Percentiles rank a stretch among this genome's conserved stretches.
Evolutionary conservation across 1,140 invertebrate species (phyloP).

Genomic region (Bombyx mori): ASM3026992v2 NC_085130.1:2129501-2130000

Average conservation of each 20-base stretch:
- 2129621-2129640: constrained; percentile 62
- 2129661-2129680: constrained; percentile 81
- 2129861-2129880: constrained; percentile 84
- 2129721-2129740: constrained; percentile 79
- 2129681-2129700: constrained; percentile 68
- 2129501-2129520: constrained; percentile 44
- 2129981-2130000: constrained; percentile 77
- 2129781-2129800: constrained; percentile 72
- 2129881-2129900: constrained; percentile 77
- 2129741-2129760: constrained; percentile 84
- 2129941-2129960: constrained; percentile 87
- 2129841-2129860: constrained; percentile 78
- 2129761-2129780: constrained; percentile 81
- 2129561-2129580: constrained; percentile 13
- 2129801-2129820: constrained; percentile 73
- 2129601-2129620: constrained; percentile 62
- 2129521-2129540: constrained; percentile 36
- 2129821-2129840: constrained; percentile 72
- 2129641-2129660: constrained; percentile 74
- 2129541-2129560: constrained; percentile 31
- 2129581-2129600: constrained; percentile 24
- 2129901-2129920: constrained; percentile 79
- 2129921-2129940: constrained; percentile 86
- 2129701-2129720: constrained; percentile 73
- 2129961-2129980: constrained; percentile 86